Evolutionary conservation across 2,888 invertebrate genomes (phyloP), one percentile per base, ranked within the genome.

Genomic region (Orchesella flavescens): DNA sequence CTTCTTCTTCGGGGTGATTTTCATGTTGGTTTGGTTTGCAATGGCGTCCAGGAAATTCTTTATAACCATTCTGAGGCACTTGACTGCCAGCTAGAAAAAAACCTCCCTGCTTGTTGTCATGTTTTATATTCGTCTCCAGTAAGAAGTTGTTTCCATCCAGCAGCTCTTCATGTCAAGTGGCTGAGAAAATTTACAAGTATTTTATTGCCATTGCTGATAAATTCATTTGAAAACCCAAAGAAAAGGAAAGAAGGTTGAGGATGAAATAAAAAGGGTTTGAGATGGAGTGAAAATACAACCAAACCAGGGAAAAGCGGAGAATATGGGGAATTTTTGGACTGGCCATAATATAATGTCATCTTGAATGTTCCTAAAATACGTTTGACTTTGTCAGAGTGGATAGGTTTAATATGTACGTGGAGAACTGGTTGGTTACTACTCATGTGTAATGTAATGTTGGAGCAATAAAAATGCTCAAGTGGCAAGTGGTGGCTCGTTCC

Each of bases 191-290:
- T 76, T 76, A 76, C 76, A 76, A 76, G 76, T 66, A 76, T 76
- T 76, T 76, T 76, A 76, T 76, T 76, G 76, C 76, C 53, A 66
- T 43, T 76, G 66, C 66, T 76, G 76, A 76, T 76, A 76, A 65
- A 66, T 76, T 76, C 76, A 76, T 76, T 76, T 76, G 65, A 66
- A 66, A 55, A 24, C 10, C 17, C 24, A 34, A 19, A 17, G 46
- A 34, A 34, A 7, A 21, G 61, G 55, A 34, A 55, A 61, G n/a
- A 15, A 76, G 53, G 15, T 66, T 76, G 34, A 34, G 34, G 2
- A 7, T 2, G 34, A 34, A n/a, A n/a, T n/a, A n/a, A n/a, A 34
- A 34, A 34, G 34, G 34, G 34, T 34, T 34, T 7, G 3, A n/a
- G n/a, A n/a, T n/a, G n/a, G n/a, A 34, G 34, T 34, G 34, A 34